Evolutionary conservation across 2,113 vertebrate genomes (phyloP).

Genomic region (Neomonachus schauinslandi): DNA sequence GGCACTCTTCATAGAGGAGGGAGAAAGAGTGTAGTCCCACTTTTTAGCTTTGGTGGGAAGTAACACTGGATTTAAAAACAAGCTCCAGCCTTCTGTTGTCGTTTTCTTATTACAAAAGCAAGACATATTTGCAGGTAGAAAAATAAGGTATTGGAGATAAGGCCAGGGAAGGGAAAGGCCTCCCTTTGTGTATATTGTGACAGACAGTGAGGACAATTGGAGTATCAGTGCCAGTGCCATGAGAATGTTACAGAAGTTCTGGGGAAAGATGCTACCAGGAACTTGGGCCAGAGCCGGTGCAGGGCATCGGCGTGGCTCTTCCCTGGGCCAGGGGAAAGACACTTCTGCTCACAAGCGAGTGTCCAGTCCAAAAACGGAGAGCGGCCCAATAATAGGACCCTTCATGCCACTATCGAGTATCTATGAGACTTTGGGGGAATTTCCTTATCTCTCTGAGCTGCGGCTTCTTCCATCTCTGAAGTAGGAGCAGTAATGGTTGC

Average conservation of each 20-base stretch:
- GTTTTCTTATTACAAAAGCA: slow-evolving; percentile 11
- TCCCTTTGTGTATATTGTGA: background rate
- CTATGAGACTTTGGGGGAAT: background rate
- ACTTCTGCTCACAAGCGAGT: background rate
- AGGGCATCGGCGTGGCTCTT: background rate
- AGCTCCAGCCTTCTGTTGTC: background rate
- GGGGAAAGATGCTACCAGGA: background rate
- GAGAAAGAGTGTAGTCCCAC: background rate
- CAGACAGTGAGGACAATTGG: background rate
- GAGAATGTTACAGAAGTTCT: background rate
- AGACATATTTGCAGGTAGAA: background rate
- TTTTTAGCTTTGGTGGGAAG: background rate
- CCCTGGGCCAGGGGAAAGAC: background rate
- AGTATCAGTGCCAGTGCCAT: background rate
- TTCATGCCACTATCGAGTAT: background rate
- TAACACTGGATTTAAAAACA: background rate
- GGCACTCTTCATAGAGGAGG: background rate
- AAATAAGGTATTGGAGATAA: background rate
- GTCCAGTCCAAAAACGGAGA: background rate
- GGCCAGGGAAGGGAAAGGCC: background rate
- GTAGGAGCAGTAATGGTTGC: background rate
- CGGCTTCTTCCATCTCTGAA: background rate
- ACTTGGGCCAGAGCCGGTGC: fast-evolving
- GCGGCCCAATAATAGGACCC: background rate
- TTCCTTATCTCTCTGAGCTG: background rate